Evolutionary conservation across 2,888 invertebrate genomes (phyloP).

Genomic region (Alloplasta piceator): DNA sequence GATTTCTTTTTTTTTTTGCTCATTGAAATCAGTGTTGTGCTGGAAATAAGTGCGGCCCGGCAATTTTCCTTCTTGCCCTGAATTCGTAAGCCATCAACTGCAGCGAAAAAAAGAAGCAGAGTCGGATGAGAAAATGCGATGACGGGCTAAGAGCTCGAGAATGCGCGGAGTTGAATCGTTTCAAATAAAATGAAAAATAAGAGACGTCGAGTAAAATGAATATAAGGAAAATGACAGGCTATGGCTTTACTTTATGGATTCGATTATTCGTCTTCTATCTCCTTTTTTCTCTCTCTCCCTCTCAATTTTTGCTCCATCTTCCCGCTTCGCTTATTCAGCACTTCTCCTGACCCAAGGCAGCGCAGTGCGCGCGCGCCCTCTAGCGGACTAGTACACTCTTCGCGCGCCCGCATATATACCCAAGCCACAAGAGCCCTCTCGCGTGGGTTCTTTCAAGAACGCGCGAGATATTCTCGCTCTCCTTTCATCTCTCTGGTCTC

Average conservation of each 20-base stretch:
- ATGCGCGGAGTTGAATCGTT: not conserved
- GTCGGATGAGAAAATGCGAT: not conserved
- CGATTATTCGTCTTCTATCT: slow-evolving; percentile 68
- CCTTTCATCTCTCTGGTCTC: slow-evolving; percentile 33
- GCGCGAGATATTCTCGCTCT: slow-evolving; percentile 2
- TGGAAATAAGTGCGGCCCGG: too few relatives aligned
- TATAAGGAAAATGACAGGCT: slow-evolving; percentile 1
- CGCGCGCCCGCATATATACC: not conserved
- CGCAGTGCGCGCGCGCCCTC: slow-evolving; percentile 22
- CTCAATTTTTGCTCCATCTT: not conserved
- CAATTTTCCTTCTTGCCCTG: too few relatives aligned
- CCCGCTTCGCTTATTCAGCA: slow-evolving; percentile 67
- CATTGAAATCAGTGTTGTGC: too few relatives aligned
- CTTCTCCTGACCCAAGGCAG: slow-evolving; percentile 57
- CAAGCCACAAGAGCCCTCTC: slow-evolving; percentile 8
- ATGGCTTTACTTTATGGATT: slow-evolving; percentile 69
- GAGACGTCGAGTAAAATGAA: slow-evolving; percentile 20
- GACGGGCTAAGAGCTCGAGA: not conserved
- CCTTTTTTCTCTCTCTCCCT: not conserved
- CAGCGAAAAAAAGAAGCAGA: too few relatives aligned
- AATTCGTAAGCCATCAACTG: too few relatives aligned
- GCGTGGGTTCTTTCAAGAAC: slow-evolving; percentile 5
- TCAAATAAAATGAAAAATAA: slow-evolving; percentile 17
- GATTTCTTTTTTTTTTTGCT: too few relatives aligned
- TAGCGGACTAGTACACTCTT: slow-evolving; percentile 30